Percentiles rank a stretch among this genome's conserved stretches.
Conservation (phyloP, 2,113 vertebrate species). For the Notechis scutatus region DNA sequence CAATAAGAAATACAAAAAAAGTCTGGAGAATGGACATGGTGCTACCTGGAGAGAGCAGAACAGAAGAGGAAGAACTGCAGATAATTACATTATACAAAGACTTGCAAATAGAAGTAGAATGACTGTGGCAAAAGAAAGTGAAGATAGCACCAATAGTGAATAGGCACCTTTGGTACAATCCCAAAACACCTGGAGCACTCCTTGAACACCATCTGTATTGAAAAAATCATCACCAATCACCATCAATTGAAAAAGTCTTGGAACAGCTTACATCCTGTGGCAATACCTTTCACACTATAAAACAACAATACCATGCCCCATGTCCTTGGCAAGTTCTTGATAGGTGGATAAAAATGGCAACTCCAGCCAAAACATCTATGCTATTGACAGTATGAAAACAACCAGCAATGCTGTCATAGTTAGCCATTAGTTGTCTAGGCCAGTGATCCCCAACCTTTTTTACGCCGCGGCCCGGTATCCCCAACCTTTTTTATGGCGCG, state of each 20-base stretch:
- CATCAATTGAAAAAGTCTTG: not conserved
- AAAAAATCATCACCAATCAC: not conserved
- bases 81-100: not conserved
- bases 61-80: not conserved
- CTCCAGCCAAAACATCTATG: not conserved
- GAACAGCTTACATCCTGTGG: not conserved
- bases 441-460: no score
- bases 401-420: not conserved
- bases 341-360: not conserved
- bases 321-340: not conserved
- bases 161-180: not conserved
- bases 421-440: not conserved
- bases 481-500: no score
- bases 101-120: not conserved
- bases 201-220: not conserved
- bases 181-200: not conserved
- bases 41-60: not conserved
- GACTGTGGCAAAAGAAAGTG: not conserved
- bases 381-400: not conserved
- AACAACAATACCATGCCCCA: not conserved
- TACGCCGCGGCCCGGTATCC: no score
- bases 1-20: not conserved
- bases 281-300: not conserved
- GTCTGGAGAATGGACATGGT: not conserved
- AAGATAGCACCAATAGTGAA: not conserved